These are phyloP conservation scores for Simalia tracyae DNA, from an alignment of 2,797 vertebrate genomes.

Conservation along the genomic window DNA sequence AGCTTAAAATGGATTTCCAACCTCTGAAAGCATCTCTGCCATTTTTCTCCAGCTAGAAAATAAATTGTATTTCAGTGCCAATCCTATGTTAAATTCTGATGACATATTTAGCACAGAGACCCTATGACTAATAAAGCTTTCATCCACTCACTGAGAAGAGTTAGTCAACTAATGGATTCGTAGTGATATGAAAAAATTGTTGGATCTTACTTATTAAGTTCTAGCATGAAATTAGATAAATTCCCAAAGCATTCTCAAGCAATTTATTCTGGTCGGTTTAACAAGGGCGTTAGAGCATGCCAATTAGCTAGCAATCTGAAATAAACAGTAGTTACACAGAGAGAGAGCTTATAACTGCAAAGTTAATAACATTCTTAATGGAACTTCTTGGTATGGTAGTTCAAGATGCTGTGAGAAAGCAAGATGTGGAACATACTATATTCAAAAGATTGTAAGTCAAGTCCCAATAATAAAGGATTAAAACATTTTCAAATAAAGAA, in stretches of 20 bases:
- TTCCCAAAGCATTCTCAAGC: conserved; percentile 73
- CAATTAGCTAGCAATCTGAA: conserved; percentile 71
- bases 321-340: conserved; percentile 70
- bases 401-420: conserved; percentile 59
- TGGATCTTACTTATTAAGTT: conserved; percentile 74
- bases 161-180: conserved; percentile 73
- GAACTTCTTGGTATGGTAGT: conserved; percentile 70
- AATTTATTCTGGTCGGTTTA: conserved; percentile 72
- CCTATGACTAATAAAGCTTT: conserved; percentile 73
- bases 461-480: conserved; percentile 70
- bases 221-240: conserved; percentile 78
- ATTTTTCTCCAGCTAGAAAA: conserved; percentile 60
- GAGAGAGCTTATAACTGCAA: conserved; percentile 69
- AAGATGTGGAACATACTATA: conserved; percentile 62
- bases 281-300: conserved; percentile 70
- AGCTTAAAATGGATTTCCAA: conserved; percentile 44
- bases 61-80: conserved; percentile 59
- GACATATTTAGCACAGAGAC: conserved; percentile 67
- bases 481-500: conserved; percentile 63
- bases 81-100: conserved; percentile 62
- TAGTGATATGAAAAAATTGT: conserved; percentile 72
- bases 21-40: conserved; percentile 48
- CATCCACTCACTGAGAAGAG: conserved; percentile 68
- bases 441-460: conserved; percentile 66
- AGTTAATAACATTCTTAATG: conserved; percentile 76